These are phyloP conservation scores for Ctenomys sociabilis DNA, from an alignment of 2,113 vertebrate genomes.

Conservation along the genomic window DNA sequence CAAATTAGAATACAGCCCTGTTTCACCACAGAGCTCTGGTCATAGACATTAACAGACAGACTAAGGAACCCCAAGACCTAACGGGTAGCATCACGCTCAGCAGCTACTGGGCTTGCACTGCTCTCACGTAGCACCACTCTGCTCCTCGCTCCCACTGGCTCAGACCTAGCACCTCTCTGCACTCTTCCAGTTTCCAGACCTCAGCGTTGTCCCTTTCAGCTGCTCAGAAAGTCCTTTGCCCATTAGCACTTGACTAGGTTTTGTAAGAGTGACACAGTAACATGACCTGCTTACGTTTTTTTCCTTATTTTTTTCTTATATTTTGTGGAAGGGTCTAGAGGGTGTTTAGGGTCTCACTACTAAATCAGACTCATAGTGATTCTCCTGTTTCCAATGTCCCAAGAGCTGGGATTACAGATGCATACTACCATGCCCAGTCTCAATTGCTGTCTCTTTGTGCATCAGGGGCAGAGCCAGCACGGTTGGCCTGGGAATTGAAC, in stretches of 20 bases:
- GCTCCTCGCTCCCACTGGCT: not conserved
- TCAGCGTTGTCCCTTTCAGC: not conserved
- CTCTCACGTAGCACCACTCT: not conserved
- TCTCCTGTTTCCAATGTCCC: too few relatives aligned
- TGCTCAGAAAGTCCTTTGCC: not conserved
- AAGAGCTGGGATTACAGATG: too few relatives aligned
- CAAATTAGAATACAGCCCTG: not conserved
- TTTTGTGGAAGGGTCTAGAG: too few relatives aligned
- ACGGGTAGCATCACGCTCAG: not conserved
- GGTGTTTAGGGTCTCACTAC: too few relatives aligned
- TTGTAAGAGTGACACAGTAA: not conserved
- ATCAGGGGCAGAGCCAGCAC: too few relatives aligned
- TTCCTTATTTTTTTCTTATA: too few relatives aligned
- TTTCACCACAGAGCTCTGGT: not conserved
- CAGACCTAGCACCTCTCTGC: not conserved
- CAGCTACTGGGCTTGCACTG: not conserved
- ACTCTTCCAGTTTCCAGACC: not conserved
- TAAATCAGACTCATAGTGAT: too few relatives aligned
- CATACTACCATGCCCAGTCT: too few relatives aligned
- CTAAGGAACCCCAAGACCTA: too few relatives aligned
- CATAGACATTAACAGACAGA: not conserved
- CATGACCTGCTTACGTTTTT: too few relatives aligned
- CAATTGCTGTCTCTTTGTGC: too few relatives aligned
- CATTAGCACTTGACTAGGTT: not conserved
- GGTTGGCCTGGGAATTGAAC: too few relatives aligned